phyloP scores from a whole-genome alignment of 2,113 vertebrate species.

The Bothrops jararaca region DNA sequence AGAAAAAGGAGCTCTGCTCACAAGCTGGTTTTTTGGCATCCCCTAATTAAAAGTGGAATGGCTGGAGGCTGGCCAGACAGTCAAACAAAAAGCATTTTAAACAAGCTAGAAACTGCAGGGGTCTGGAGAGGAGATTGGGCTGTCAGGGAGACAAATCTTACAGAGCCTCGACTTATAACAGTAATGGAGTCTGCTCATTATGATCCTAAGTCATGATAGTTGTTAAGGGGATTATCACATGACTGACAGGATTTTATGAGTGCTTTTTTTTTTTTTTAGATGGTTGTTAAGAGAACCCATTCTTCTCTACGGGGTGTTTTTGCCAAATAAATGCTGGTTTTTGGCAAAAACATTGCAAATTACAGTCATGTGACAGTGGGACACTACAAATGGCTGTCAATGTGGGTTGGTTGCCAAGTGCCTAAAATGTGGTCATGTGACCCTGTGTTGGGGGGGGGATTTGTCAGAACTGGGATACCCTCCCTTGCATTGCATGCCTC shows the following conservation, averaged over 20 bases:
- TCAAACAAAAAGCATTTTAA: slow-evolving; percentile 26
- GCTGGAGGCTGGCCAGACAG: slow-evolving; percentile 25
- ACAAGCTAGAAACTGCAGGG: slow-evolving; percentile 5
- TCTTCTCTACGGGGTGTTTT: neutral
- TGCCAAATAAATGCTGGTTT: too few relatives aligned
- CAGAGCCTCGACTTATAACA: neutral
- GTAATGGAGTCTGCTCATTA: neutral
- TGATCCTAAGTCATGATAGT: neutral
- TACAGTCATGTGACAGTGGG: neutral
- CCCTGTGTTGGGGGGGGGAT: neutral
- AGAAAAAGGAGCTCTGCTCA: slow-evolving; percentile 21
- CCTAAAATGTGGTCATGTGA: neutral
- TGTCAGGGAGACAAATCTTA: slow-evolving; percentile 24
- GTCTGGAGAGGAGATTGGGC: neutral
- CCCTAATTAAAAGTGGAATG: slow-evolving; percentile 48
- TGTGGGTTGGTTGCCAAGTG: neutral
- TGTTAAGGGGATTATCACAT: neutral
- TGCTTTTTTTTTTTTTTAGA: neutral
- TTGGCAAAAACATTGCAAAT: neutral
- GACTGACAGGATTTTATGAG: neutral
- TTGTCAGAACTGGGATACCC: neutral
- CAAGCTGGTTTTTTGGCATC: slow-evolving; percentile 44
- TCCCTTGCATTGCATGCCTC: neutral
- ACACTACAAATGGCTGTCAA: neutral
- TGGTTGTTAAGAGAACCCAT: neutral